phyloP scores from a whole-genome alignment of 2,797 vertebrate genomes.

The Megalops cyprinoides region DNA sequence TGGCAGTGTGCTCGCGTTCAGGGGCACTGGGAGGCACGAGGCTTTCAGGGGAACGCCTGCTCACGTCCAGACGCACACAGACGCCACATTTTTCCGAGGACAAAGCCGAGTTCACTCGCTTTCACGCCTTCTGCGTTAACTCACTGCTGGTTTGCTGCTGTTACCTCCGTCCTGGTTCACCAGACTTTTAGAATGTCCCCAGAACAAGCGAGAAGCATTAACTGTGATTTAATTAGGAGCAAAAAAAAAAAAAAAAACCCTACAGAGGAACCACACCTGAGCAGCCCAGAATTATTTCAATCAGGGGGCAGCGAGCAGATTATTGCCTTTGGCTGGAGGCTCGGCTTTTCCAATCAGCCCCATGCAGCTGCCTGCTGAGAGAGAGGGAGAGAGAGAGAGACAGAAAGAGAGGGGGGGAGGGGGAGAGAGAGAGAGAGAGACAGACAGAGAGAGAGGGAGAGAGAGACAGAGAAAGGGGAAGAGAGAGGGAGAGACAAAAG shows the following conservation, averaged over 20 bases:
- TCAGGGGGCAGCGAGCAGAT: neutral
- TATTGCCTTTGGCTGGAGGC: neutral
- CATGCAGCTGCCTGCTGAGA: neutral
- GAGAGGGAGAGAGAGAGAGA: neutral
- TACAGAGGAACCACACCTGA: constrained; percentile 13
- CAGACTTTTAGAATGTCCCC: neutral
- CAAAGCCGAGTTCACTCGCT: neutral
- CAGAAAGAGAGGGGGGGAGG: neutral
- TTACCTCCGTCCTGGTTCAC: neutral
- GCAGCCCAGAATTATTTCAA: neutral
- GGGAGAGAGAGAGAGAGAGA: too few species aligned
- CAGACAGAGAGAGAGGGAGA: neutral
- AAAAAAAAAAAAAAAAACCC: neutral
- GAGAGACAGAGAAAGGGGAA: neutral
- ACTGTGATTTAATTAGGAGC: neutral
- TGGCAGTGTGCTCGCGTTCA: neutral
- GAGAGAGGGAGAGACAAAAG: too few species aligned
- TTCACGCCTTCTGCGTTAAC: neutral
- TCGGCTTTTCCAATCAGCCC: neutral
- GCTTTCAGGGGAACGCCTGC: neutral
- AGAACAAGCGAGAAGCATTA: neutral
- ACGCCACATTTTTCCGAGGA: neutral
- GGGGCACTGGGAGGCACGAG: neutral
- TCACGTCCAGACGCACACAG: neutral
- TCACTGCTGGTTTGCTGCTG: neutral